Conservation (phyloP, 2,113 vertebrate species). For the Oxyura jamaicensis region DNA sequence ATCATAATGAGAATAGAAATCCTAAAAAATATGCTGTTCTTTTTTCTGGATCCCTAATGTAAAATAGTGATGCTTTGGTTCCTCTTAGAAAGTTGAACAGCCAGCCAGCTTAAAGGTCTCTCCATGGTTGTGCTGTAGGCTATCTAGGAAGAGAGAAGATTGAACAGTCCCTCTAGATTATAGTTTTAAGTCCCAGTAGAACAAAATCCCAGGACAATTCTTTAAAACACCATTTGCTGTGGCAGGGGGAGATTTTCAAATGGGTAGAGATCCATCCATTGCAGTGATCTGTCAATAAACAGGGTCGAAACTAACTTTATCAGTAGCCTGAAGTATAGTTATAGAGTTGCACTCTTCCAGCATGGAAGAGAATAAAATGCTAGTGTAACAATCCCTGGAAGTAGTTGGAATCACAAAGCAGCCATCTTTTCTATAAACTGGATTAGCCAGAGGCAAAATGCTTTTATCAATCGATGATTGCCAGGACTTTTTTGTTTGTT, state of each 20-base stretch:
- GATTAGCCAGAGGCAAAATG: slow-evolving; percentile 39
- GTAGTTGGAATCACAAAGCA: background rate
- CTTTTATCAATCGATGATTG: background rate
- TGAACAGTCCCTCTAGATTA: background rate
- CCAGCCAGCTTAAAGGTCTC: background rate
- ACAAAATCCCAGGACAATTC: background rate
- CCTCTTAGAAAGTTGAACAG: background rate
- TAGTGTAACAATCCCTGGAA: background rate
- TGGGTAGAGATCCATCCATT: background rate
- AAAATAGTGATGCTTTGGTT: background rate
- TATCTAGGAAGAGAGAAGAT: background rate
- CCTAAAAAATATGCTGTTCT: background rate
- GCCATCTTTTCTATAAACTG: slow-evolving; percentile 15
- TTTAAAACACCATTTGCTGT: background rate
- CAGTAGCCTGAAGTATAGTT: background rate
- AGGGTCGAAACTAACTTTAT: background rate
- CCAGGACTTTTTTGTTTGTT: background rate
- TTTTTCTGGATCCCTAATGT: background rate
- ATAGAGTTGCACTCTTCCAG: background rate
- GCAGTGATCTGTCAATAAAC: background rate
- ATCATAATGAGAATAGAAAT: background rate
- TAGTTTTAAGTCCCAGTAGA: background rate
- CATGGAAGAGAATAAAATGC: background rate
- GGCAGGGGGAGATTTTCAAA: background rate
- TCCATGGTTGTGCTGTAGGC: background rate